phyloP scores from a whole-genome alignment of 2,113 vertebrate species.

The Phycodurus eques region DNA sequence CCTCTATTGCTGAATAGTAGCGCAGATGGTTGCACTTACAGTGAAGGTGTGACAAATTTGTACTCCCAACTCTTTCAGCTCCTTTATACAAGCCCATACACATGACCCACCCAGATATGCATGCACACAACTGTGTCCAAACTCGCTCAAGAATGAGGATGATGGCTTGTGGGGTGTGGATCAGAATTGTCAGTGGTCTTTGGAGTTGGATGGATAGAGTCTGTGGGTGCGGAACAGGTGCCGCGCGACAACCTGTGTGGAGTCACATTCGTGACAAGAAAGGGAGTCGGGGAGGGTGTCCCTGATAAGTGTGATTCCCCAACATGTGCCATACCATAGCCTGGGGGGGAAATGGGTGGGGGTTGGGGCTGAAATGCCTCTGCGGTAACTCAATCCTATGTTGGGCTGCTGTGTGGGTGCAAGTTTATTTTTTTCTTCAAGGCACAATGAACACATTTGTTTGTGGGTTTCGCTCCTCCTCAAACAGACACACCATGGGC shows the following conservation, averaged over 20 bases:
- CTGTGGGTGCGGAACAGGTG: slow-evolving; percentile 54
- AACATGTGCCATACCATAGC: slow-evolving; percentile 15
- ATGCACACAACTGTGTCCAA: slow-evolving; percentile 40
- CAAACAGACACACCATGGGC: slow-evolving; percentile 29
- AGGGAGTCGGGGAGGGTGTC: slow-evolving; percentile 32
- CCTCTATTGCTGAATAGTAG: slow-evolving; percentile 13
- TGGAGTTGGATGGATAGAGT: slow-evolving; percentile 22
- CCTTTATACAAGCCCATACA: slow-evolving; percentile 6
- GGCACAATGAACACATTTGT: slow-evolving; percentile 63
- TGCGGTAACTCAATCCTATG: slow-evolving; percentile 53
- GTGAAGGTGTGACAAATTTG: slow-evolving; percentile 26
- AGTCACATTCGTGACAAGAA: slow-evolving; percentile 39
- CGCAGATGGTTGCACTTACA: slow-evolving; percentile 25
- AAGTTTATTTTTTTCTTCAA: slow-evolving; percentile 42
- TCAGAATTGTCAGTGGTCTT: slow-evolving; percentile 32
- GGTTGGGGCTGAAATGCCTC: slow-evolving; percentile 43
- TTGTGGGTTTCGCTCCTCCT: slow-evolving; percentile 27
- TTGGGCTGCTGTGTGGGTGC: slow-evolving; percentile 59
- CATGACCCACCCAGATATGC: slow-evolving; percentile 9
- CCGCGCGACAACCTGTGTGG: slow-evolving; percentile 13
- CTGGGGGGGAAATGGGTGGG: slow-evolving; percentile 36
- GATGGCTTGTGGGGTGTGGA: slow-evolving; percentile 23
- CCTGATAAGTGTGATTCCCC: slow-evolving; percentile 25
- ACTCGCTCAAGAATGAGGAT: slow-evolving; percentile 56
- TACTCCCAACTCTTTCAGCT: slow-evolving; percentile 11